phyloP scores from a whole-genome alignment of 2,797 vertebrate species.

The Pseudochromis fuscus region DNA sequence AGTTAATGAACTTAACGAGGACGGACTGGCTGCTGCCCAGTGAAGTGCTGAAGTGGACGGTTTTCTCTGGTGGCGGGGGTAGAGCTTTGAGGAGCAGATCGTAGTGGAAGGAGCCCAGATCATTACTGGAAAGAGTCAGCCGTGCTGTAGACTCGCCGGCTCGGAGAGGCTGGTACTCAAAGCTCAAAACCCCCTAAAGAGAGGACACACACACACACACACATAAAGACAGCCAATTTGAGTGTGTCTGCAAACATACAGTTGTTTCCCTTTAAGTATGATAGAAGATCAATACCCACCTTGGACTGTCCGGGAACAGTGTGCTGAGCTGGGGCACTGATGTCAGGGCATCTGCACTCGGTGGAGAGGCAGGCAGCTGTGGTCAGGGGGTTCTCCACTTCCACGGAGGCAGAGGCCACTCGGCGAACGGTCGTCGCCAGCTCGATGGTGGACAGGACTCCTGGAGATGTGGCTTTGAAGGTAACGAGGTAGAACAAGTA shows the following conservation, averaged over 20 bases:
- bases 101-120: constrained; percentile 88
- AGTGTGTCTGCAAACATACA: neutral
- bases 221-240: neutral
- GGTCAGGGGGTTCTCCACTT: constrained; percentile 89
- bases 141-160: constrained; percentile 78
- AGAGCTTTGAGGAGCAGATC: constrained; percentile 86
- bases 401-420: constrained; percentile 73
- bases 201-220: constrained; percentile 6
- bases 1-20: constrained; percentile 87
- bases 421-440: constrained; percentile 83
- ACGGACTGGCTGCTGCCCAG: constrained; percentile 86
- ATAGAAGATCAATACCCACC: constrained; percentile 70
- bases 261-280: neutral
- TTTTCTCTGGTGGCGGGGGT: constrained; percentile 82
- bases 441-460: constrained; percentile 82
- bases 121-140: constrained; percentile 83
- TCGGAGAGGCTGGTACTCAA: constrained; percentile 90
- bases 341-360: constrained; percentile 85
- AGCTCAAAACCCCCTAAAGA: constrained; percentile 82
- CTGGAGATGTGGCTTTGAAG: constrained; percentile 84
- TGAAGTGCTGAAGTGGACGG: constrained; percentile 82
- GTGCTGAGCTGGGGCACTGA: constrained; percentile 85
- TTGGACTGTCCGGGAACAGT: constrained; percentile 85
- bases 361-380: constrained; percentile 73
- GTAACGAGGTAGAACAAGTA: constrained; percentile 88